Evolutionary conservation across 2,113 vertebrate genomes (phyloP).

Genomic region (Piaya cayana): DNA sequence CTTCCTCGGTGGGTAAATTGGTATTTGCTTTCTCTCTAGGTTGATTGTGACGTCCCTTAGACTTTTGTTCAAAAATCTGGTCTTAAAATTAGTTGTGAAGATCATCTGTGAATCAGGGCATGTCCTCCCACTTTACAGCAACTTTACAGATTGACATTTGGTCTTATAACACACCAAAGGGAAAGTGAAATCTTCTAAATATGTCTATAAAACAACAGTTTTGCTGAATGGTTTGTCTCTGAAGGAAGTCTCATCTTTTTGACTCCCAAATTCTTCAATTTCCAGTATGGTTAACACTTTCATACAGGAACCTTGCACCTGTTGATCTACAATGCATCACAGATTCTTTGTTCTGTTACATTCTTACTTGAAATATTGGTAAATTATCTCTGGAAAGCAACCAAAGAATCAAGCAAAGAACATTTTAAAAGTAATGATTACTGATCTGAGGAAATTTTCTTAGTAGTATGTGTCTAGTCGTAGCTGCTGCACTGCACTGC

Average conservation of each 20-base stretch:
- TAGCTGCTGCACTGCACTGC: background rate
- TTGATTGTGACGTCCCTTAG: background rate
- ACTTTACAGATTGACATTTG: background rate
- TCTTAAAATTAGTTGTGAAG: background rate
- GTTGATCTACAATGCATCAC: background rate
- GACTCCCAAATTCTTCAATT: background rate
- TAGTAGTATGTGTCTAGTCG: background rate
- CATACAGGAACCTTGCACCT: background rate
- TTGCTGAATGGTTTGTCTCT: background rate
- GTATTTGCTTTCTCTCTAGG: background rate
- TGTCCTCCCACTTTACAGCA: background rate
- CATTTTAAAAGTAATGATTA: too few species aligned
- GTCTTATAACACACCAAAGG: background rate
- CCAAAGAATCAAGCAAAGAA: background rate
- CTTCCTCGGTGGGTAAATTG: background rate
- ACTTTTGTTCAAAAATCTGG: background rate
- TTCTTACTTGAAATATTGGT: background rate
- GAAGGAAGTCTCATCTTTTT: background rate
- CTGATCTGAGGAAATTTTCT: background rate
- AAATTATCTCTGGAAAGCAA: background rate
- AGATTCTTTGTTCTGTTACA: background rate
- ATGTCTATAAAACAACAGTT: background rate
- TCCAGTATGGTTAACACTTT: background rate
- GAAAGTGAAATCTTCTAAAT: background rate
- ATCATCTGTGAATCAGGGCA: background rate